phyloP scores from a whole-genome alignment of 2,888 invertebrate species.

The Cylloceria caligata region DNA sequence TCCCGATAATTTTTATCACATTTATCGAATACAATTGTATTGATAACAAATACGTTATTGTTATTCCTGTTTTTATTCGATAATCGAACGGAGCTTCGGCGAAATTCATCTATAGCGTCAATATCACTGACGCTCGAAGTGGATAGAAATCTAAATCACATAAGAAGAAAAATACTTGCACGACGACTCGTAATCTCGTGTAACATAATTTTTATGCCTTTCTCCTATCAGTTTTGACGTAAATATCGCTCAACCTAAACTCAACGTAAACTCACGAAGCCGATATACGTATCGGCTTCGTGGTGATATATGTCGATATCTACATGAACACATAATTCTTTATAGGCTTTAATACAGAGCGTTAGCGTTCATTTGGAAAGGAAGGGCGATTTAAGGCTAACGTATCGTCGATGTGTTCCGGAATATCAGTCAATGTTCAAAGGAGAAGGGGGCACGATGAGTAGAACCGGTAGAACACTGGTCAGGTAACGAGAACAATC shows the following conservation, averaged over 20 bases:
- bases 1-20: neutral
- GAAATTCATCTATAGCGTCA: constrained; percentile 12
- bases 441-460: too few relatives aligned
- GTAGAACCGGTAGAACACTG: constrained; percentile 35
- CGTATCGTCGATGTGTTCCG: constrained; percentile 72
- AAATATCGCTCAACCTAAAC: neutral
- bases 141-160: constrained; percentile 5
- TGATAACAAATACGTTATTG: neutral
- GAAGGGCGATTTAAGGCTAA: neutral
- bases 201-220: neutral
- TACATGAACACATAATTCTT: neutral
- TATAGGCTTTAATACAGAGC: neutral
- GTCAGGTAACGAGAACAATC: constrained; percentile 31
- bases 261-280: too few relatives aligned
- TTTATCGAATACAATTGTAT: neutral
- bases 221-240: neutral
- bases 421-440: constrained; percentile 69
- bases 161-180: neutral
- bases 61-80: constrained; percentile 4
- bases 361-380: constrained; percentile 4
- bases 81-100: neutral
- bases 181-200: neutral
- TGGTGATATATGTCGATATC: neutral
- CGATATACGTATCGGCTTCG: neutral
- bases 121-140: neutral